These are phyloP conservation scores for Diceros bicornis DNA, from an alignment of 2,797 vertebrate genomes.

Conservation along the genomic window DNA sequence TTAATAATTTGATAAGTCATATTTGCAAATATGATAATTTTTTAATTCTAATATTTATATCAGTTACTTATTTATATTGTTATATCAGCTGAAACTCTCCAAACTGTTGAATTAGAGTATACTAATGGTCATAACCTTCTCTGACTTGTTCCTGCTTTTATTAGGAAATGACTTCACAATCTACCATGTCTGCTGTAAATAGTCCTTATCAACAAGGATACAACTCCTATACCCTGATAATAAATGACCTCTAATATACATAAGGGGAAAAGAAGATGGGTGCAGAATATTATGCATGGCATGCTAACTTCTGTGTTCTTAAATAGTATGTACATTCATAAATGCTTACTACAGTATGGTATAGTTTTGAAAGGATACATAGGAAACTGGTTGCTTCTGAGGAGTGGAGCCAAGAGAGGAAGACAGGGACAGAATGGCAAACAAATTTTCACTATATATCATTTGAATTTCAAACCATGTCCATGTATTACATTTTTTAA, in stretches of 20 bases:
- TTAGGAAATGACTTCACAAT: slow-evolving; percentile 45
- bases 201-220: slow-evolving; percentile 27
- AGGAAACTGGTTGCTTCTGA: slow-evolving; percentile 7
- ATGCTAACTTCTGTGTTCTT: slow-evolving; percentile 30
- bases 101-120: neutral
- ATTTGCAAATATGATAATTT: slow-evolving; percentile 9
- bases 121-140: slow-evolving; percentile 13
- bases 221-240: neutral
- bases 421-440: neutral
- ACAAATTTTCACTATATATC: slow-evolving; percentile 30
- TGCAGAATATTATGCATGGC: neutral
- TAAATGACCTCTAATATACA: neutral
- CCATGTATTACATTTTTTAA: neutral
- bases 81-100: neutral
- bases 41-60: slow-evolving; percentile 23
- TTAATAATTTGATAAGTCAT: slow-evolving; percentile 51
- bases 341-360: slow-evolving; percentile 11
- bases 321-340: neutral
- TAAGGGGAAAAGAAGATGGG: neutral
- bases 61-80: neutral
- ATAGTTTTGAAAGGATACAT: neutral
- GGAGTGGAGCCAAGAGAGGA: neutral
- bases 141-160: slow-evolving; percentile 19
- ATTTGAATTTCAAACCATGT: slow-evolving; percentile 9
- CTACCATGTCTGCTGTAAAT: neutral